Evolutionary conservation across 2,888 invertebrate genomes (phyloP).

Genomic region (Perizoma flavofasciatum): DNA sequence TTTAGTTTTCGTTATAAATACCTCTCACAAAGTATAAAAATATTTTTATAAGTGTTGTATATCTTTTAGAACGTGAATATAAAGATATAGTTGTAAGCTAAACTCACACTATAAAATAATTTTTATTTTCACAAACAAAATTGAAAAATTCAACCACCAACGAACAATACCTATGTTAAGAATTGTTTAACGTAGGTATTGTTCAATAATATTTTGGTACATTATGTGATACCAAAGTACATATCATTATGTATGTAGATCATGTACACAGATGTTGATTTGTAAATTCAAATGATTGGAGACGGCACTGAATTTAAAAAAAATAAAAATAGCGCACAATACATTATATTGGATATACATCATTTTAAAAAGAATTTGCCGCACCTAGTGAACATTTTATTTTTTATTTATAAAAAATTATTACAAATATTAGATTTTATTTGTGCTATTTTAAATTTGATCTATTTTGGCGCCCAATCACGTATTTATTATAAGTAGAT

Average conservation of each 20-base stretch:
- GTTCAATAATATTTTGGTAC: conserved; percentile 11
- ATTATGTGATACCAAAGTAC: conserved; percentile 19
- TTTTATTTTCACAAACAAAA: conserved; percentile 8
- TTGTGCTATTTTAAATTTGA: conserved; percentile 13
- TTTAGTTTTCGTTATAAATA: conserved; percentile 34
- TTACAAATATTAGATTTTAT: conserved; percentile 18
- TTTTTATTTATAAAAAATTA: conserved; percentile 23
- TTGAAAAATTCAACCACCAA: background rate
- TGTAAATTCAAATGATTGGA: background rate
- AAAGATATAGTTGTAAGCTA: conserved; percentile 30
- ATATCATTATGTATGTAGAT: conserved; percentile 28
- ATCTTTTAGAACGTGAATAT: conserved; percentile 29
- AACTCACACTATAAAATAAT: conserved; percentile 13
- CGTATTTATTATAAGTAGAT: conserved; percentile 23
- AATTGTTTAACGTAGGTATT: conserved; percentile 5
- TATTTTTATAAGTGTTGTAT: conserved; percentile 37
- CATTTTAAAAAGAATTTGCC: background rate
- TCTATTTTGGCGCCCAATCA: conserved; percentile 21
- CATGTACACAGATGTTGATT: conserved; percentile 4
- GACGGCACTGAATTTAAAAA: background rate
- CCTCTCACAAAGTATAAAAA: conserved; percentile 28
- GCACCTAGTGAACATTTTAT: conserved; percentile 16
- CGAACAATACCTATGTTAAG: background rate
- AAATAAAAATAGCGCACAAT: conserved; percentile 14
- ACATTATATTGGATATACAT: conserved; percentile 14